A percentile compares a stretch with the other conserved stretches of the same genome.
Evolutionary conservation across 2,888 invertebrate species (phyloP).

Genomic region (Podabrus alpinus): DNA sequence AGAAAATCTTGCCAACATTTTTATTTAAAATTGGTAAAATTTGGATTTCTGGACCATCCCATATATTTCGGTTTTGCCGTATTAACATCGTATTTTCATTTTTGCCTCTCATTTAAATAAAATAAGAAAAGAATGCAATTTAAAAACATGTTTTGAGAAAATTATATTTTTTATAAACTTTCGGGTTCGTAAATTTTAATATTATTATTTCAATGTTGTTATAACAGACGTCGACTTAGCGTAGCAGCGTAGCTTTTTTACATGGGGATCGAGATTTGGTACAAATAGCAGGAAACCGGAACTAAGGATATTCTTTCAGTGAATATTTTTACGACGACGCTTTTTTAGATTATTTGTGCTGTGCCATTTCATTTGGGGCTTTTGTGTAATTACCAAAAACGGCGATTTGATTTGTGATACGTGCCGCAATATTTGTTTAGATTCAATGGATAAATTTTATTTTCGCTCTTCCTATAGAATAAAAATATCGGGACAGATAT

Average conservation of each 20-base stretch:
- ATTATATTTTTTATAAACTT: constrained; percentile 15
- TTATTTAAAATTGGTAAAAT: no score
- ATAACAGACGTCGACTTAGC: constrained; percentile 48
- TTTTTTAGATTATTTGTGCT: constrained; percentile 45
- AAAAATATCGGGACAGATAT: neutral
- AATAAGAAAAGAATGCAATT: neutral
- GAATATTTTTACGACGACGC: constrained; percentile 52
- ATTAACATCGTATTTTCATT: neutral
- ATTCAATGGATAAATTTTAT: neutral
- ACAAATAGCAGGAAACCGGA: constrained; percentile 54
- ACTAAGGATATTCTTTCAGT: constrained; percentile 50
- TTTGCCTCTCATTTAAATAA: neutral
- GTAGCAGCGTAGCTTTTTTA: constrained; percentile 47
- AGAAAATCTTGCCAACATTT: no score
- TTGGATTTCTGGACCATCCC: neutral
- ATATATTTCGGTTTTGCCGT: neutral
- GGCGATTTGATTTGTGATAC: neutral
- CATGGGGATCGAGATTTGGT: constrained; percentile 44
- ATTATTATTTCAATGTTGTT: constrained; percentile 40
- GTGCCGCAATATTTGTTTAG: neutral
- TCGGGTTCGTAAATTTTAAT: constrained; percentile 20
- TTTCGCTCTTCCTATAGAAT: neutral
- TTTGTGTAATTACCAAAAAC: constrained; percentile 17
- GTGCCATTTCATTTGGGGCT: constrained; percentile 32
- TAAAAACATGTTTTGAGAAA: neutral